Evolutionary conservation across 2,888 invertebrate genomes (phyloP), one percentile per base, ranked within the genome.

Genomic region (Hypolimnas misippus): DNA sequence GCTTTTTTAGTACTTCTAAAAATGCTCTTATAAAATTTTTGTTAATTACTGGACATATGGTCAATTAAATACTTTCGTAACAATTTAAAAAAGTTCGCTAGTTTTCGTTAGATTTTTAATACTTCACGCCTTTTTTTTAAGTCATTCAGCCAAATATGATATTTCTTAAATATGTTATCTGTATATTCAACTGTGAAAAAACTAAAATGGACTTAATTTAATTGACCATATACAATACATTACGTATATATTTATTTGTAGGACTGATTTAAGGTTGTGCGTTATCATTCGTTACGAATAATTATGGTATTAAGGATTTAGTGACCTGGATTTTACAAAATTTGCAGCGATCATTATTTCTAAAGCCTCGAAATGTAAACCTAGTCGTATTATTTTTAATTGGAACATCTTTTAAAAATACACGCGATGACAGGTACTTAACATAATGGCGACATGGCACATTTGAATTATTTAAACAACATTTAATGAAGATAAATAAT

Each of bases 261-360:
- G 74, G 75, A 77, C 69, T 79, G 77, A 77, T 71, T 73, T 73
- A 29, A 74, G 82, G 83, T 87, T 87, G 86, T 87, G 86, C 86
- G 87, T 83, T 76, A 73, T 64, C 70, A 77, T 79, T 81, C 73
- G 67, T 68, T 62, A 64, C 35, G 50, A 50, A 49, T 56, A 3
- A 25, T 25, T 25, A 54, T 25, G 5, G 33, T 57, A 42, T 33
- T 51, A 38, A 12, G 50, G 50, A 44, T 33, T 57, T 38, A 51
- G 50, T 65, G 64, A 65, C 50, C 40, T 53, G 50, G 54, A 38
- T 56, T 33, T 60, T 54, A 38, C 17, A 60, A 60, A 57, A 44
- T 49, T 54, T 61, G 33, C 25, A 40, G 29, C 33, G 52, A 16
- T 55, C 49, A 33, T 17, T 44, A 55, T 33, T 31, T 56, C 44